Base-by-base conservation (phyloP, 2,113 vertebrate species). In the Muscicapa adusta region DNA sequence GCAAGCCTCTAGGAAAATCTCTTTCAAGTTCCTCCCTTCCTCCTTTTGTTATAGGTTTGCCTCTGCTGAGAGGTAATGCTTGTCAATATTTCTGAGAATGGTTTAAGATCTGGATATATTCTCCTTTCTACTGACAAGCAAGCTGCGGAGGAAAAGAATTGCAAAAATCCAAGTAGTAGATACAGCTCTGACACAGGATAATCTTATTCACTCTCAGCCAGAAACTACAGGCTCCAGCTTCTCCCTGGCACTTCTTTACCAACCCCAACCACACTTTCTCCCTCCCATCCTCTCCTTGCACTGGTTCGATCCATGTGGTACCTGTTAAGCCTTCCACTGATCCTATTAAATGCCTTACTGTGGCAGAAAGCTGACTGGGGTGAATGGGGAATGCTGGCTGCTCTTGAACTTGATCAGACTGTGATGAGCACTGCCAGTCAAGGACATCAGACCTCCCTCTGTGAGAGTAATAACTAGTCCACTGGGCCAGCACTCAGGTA, bases 11-110 rank as follows among this genome's bases (percentile, higher is more conserved):
- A 91, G 50, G 77, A 94, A 82, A 88, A 95, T n/a, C 43, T 94
- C 33, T 81, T 92, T 61, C 28, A 67, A 87, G 61, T 87, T 77
- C 77, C 56, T 96, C 93, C 94, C 82, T 95, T 96, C 88, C 91
- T 93, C 56, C 85, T 84, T 96, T 95, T 84, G 88, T 95, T 92
- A 78, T 0, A 12, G 20, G 31, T 61, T 93, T 73, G 75, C 47
- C 34, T 88, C 67, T 83, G 62, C 42, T 66, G 60, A 77, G 63
- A 89, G 73, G 11, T 34, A 80, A 85, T 40, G 10, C 24, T 63
- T 76, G 62, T 91, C 33, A 65, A 2, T 83, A 70, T 61, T 88
- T 85, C 75, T 76, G 63, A 94, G 47, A 96, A 58, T 12, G 15
- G 31, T 36, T 91, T 74, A 53, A 92, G 77, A 85, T 33, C 28